These are phyloP conservation scores for Anoura caudifer DNA, from an alignment of 2,113 vertebrate species.

Conservation along the genomic window DNA sequence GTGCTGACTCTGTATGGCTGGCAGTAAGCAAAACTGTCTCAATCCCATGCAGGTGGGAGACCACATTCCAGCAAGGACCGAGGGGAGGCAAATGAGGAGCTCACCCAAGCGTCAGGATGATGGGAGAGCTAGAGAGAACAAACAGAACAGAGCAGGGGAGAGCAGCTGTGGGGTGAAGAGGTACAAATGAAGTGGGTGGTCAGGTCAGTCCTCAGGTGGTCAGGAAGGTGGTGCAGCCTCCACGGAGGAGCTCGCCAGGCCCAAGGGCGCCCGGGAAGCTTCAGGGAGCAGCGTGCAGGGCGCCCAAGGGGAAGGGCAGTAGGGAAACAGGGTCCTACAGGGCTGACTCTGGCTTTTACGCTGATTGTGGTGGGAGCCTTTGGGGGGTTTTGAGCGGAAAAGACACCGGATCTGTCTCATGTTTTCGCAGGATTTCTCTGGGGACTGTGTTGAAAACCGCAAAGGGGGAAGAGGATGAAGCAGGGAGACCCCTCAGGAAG, in stretches of 20 bases:
- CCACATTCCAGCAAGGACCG: neutral
- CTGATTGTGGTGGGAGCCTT: neutral
- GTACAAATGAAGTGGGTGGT: neutral
- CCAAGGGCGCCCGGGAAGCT: neutral
- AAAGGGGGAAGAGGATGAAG: neutral
- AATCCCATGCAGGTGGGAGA: accelerated
- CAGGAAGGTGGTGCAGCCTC: neutral
- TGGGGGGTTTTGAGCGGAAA: neutral
- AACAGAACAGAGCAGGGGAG: neutral
- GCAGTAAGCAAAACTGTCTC: neutral
- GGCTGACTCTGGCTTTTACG: neutral
- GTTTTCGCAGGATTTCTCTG: neutral
- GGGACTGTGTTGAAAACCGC: neutral
- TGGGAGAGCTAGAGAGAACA: neutral
- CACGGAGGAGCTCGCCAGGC: neutral
- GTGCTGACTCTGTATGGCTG: accelerated
- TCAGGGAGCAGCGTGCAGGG: accelerated
- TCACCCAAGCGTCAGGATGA: too few relatives aligned
- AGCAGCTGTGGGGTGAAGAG: neutral
- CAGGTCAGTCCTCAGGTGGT: neutral
- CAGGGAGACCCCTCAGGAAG: neutral
- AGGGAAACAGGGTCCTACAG: neutral
- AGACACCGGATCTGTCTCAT: neutral
- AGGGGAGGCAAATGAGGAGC: neutral
- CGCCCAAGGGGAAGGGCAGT: accelerated